A percentile compares a stretch with the other conserved stretches of the same genome.
Conservation (phyloP, 92 coral and sea anemone genomes). For the Zoanthus sansibaricus region DNA sequence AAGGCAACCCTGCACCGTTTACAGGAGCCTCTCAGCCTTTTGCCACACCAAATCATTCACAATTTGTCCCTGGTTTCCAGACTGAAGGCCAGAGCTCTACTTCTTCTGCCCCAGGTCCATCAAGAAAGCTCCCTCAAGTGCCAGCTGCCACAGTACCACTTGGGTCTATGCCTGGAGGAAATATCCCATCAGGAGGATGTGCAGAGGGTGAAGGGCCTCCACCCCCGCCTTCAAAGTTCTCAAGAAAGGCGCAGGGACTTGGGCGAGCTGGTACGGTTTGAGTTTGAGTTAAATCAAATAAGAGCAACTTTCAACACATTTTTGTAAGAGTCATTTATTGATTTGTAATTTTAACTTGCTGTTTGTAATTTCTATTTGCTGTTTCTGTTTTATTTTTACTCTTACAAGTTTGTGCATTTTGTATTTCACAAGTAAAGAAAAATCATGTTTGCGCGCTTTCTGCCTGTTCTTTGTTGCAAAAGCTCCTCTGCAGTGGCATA, state of each 20-base stretch:
- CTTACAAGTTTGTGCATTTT: no score
- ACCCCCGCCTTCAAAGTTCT: constrained; percentile 82
- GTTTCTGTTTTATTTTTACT: no score
- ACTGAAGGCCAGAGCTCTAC: background rate
- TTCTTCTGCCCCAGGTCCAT: background rate
- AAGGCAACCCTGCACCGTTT: background rate
- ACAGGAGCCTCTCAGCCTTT: constrained; percentile 27
- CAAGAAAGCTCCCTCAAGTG: constrained; percentile 1
- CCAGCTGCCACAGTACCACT: background rate
- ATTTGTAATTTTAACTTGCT: background rate
- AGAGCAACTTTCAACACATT: background rate
- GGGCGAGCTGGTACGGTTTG: constrained; percentile 72
- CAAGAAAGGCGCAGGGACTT: constrained; percentile 82
- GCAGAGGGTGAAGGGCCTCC: constrained; percentile 70
- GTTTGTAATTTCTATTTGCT: background rate
- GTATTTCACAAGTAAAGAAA: no score
- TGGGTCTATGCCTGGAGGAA: background rate
- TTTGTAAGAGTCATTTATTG: background rate
- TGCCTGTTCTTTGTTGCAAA: no score
- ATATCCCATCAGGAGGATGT: constrained; percentile 2
- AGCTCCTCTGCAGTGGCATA: no score
- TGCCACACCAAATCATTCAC: constrained; percentile 9
- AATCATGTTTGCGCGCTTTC: no score
- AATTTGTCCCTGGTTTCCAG: background rate
- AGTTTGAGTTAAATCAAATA: background rate